Base-by-base conservation (phyloP, 2,113 vertebrate species). In the Himantopus leucocephalus region DNA sequence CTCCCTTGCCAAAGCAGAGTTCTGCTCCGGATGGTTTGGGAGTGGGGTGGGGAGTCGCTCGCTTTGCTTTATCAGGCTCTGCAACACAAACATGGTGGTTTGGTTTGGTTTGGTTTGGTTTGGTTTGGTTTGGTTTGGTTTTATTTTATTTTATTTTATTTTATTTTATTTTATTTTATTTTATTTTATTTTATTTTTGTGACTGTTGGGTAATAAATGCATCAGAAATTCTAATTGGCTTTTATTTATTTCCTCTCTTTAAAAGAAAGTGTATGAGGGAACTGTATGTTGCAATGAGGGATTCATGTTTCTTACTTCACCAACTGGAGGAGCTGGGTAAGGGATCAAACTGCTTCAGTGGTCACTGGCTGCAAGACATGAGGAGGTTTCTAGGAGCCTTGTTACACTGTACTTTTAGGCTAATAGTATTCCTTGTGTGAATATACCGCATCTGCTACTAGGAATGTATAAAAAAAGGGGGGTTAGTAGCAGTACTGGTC, bases 1-100 rank as follows among this genome's bases (percentile, higher is more conserved):
- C 74, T 50, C 56, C 63, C 55, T 37, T 59, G 52, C 70, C 85
- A 82, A 26, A 39, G 56, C 50, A 10, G 34, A 41, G 53, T 8
- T 53, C 67, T 87, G 56, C 82, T 79, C 41, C 3, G 53, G 48
- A 5, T 50, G 55, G 22, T 7, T 10, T 58, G 90, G 45, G 47
- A 76, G 19, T 1, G 1, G 48, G n/a, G 8, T 35, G 8, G 18
- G 68, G n/a, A 70, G n/a, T 50, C 3, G 0, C 62, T 75, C 15
- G 0, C 47, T 87, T 55, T 27, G 35, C 34, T 77, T 79, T 66
- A 16, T 64, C 35, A 30, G 22, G 22, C 45, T 92, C 37, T 45
- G 35, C 81, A 52, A 76, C 53, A 43, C n/a, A 62, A 89, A 58
- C 1, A 0, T 3, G 18, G 41, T 34, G 74, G 19, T 21, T 13